phyloP scores from a whole-genome alignment of 2,797 vertebrate species.

The Poecilia gillii region DNA sequence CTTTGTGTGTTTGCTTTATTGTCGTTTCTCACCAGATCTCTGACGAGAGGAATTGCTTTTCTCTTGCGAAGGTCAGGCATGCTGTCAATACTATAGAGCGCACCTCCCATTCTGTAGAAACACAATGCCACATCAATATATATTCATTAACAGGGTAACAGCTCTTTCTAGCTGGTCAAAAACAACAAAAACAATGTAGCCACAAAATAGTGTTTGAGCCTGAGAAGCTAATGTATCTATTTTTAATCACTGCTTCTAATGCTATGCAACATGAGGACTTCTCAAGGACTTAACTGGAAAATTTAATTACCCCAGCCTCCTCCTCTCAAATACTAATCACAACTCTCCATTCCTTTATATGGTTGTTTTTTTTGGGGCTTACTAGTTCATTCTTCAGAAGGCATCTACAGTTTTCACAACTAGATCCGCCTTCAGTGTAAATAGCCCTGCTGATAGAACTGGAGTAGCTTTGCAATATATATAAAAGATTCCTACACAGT shows the following conservation, averaged over 20 bases:
- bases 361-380: constrained; percentile 50
- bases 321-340: constrained; percentile 36
- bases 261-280: constrained; percentile 28
- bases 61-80: constrained; percentile 98
- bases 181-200: background rate
- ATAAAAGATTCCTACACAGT: background rate
- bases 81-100: constrained; percentile 98
- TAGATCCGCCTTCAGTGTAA: constrained; percentile 63
- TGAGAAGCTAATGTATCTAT: constrained; percentile 10
- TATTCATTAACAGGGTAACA: constrained; percentile 4
- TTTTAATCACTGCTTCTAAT: constrained; percentile 21
- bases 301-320: constrained; percentile 33
- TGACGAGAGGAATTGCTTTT: constrained; percentile 94
- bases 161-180: constrained; percentile 3
- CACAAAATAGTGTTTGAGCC: constrained; percentile 12
- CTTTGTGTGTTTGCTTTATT: constrained; percentile 13
- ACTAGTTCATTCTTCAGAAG: constrained; percentile 51
- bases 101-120: constrained; percentile 89
- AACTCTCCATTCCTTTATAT: constrained; percentile 28
- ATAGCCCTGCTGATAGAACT: constrained; percentile 54
- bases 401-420: constrained; percentile 43
- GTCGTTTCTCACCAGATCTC: constrained; percentile 91
- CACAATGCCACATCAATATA: constrained; percentile 28
- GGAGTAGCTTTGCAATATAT: background rate
- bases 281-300: constrained; percentile 35